Evolutionary conservation across 2,888 invertebrate genomes (phyloP).

Genomic region (Meiosimyza platycephala): DNA sequence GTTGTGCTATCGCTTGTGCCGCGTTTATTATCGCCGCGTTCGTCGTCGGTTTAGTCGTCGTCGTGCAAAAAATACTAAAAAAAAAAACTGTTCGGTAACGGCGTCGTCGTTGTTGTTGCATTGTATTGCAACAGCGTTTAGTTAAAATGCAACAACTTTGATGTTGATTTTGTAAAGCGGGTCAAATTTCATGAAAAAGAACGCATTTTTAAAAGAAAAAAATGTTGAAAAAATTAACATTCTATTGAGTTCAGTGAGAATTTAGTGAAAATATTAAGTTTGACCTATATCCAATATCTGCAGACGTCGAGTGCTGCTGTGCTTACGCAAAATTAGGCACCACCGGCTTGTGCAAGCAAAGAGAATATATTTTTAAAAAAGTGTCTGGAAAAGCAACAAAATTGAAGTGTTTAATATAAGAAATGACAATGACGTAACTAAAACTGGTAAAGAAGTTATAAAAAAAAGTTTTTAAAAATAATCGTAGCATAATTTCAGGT

Average conservation of each 20-base stretch:
- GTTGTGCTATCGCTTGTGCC: conserved; percentile 32
- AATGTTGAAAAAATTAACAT: too few relatives aligned
- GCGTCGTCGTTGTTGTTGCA: conserved; percentile 43
- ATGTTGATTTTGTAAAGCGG: not conserved
- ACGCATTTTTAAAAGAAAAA: too few relatives aligned
- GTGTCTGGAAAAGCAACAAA: conserved; percentile 33
- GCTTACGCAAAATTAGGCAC: conserved; percentile 26
- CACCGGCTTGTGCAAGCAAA: conserved; percentile 12
- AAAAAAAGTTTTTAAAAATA: not conserved
- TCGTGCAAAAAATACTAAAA: conserved; percentile 26
- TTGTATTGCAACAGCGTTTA: conserved; percentile 18
- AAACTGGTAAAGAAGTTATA: not conserved
- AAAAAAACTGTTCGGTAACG: conserved; percentile 5
- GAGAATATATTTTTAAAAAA: conserved; percentile 30
- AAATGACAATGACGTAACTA: not conserved
- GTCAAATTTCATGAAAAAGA: too few relatives aligned
- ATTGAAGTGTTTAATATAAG: conserved; percentile 20
- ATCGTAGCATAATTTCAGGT: not conserved
- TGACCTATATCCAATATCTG: too few relatives aligned
- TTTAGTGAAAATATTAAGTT: too few relatives aligned
- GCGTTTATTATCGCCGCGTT: conserved; percentile 43
- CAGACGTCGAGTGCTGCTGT: conserved; percentile 31
- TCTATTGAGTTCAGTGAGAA: too few relatives aligned
- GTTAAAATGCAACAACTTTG: not conserved
- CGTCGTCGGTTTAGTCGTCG: conserved; percentile 40